phyloP scores from a whole-genome alignment of 2,113 vertebrate genomes.

The Etia nguti region DNA sequence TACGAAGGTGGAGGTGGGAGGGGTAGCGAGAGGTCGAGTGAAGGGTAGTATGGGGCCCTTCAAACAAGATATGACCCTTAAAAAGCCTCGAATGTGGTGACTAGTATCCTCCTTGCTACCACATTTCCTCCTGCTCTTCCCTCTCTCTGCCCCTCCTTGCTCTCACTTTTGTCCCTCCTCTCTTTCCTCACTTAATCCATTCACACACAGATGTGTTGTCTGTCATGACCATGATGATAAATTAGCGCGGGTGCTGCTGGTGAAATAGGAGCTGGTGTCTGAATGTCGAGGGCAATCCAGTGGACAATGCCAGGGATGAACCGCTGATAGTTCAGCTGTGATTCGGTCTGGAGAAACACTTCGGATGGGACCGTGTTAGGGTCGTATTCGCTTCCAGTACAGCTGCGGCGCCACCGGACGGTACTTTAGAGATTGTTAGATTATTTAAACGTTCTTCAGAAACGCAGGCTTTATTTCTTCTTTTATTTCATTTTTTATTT shows the following conservation, averaged over 20 bases:
- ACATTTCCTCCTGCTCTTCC: slow-evolving; percentile 26
- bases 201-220: slow-evolving; percentile 72
- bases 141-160: neutral
- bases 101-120: slow-evolving; percentile 47
- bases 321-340: slow-evolving; percentile 65
- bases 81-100: slow-evolving; percentile 32
- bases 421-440: neutral
- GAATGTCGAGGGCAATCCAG: slow-evolving; percentile 53
- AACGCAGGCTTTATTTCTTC: neutral
- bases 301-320: slow-evolving; percentile 67
- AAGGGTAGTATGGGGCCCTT: slow-evolving; percentile 59
- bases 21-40: slow-evolving; percentile 42
- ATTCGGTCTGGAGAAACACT: slow-evolving; percentile 42
- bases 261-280: slow-evolving; percentile 70
- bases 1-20: slow-evolving; percentile 37
- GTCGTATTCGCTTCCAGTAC: neutral
- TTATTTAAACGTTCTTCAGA: neutral
- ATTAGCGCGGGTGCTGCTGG: slow-evolving; percentile 72
- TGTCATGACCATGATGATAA: slow-evolving; percentile 70
- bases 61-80: slow-evolving; percentile 61
- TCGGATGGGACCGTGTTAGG: slow-evolving; percentile 18
- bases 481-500: neutral
- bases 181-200: slow-evolving; percentile 54
- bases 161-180: slow-evolving; percentile 28
- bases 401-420: neutral